Percentiles rank a stretch among this genome's conserved stretches.
These are phyloP conservation scores for Siderastrea siderea DNA, from an alignment of 92 coral and sea anemone genomes.

Conservation along the genomic window DNA sequence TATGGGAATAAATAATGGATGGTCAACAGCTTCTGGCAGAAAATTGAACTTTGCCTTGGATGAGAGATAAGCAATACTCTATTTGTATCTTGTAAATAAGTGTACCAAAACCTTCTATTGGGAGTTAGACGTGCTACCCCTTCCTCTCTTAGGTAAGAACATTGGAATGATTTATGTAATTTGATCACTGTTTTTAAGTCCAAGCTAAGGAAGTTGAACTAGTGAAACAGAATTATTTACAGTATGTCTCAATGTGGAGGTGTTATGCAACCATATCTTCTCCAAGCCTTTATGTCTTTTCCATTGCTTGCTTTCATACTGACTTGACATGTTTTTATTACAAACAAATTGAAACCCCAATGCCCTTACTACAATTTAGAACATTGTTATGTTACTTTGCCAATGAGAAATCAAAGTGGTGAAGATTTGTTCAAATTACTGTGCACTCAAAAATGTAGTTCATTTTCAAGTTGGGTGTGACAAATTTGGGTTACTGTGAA, in stretches of 20 bases:
- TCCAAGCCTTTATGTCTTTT: neutral
- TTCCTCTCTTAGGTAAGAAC: neutral
- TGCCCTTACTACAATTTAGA: neutral
- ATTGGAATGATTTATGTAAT: neutral
- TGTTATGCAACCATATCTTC: neutral
- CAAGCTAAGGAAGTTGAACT: neutral
- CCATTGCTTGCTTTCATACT: neutral
- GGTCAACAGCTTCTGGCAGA: neutral
- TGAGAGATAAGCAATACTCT: neutral
- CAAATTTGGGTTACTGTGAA: neutral
- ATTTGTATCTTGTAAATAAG: neutral
- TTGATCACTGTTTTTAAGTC: neutral
- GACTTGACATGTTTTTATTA: constrained; percentile 10
- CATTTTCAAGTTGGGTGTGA: neutral
- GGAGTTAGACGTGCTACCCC: neutral
- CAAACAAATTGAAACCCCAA: neutral
- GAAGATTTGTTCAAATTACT: neutral
- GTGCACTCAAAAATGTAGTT: neutral
- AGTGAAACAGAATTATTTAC: neutral
- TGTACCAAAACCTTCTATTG: neutral
- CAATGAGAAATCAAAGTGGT: too few relatives aligned
- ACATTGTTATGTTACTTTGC: constrained; percentile 5
- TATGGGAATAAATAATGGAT: constrained; percentile 40
- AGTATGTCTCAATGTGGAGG: neutral
- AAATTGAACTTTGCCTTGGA: constrained; percentile 34